Conservation (phyloP, 2,888 invertebrate genomes). For the Chironomus tentans region DNA sequence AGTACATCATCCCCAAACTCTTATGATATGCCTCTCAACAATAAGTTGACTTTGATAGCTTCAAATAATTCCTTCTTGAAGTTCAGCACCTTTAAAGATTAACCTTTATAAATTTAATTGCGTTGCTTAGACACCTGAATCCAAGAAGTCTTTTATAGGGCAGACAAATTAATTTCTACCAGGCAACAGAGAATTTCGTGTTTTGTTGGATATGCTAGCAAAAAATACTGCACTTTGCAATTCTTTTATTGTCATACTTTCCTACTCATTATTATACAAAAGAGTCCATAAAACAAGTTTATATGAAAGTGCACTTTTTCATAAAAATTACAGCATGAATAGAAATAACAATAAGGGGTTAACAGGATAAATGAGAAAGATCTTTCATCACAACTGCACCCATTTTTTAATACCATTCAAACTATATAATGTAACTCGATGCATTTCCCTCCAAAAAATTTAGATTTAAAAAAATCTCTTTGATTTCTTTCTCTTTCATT, state of each 20-base stretch:
- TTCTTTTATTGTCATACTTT: not conserved
- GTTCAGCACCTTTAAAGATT: no score
- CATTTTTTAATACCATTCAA: not conserved
- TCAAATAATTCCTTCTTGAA: no score
- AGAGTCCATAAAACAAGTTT: not conserved
- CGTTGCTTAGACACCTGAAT: no score
- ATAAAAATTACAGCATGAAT: not conserved
- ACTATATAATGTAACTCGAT: no score
- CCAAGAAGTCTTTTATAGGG: no score
- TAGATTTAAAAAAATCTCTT: not conserved
- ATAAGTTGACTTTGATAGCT: no score
- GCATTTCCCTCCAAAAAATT: conserved; percentile 17
- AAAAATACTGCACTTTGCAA: not conserved
- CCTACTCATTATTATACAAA: not conserved
- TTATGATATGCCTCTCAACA: no score
- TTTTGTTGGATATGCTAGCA: not conserved
- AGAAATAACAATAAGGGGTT: not conserved
- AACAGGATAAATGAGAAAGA: not conserved
- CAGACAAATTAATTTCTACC: no score
- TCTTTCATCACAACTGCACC: not conserved
- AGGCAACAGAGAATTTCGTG: not conserved
- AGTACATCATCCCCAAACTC: no score
- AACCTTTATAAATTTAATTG: no score
- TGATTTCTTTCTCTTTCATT: not conserved
- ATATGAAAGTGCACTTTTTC: not conserved